A percentile compares a stretch with the other conserved stretches of the same genome.
Conservation (phyloP, 2,888 invertebrate species). For the Cataglyphis rosenhaueri region DNA sequence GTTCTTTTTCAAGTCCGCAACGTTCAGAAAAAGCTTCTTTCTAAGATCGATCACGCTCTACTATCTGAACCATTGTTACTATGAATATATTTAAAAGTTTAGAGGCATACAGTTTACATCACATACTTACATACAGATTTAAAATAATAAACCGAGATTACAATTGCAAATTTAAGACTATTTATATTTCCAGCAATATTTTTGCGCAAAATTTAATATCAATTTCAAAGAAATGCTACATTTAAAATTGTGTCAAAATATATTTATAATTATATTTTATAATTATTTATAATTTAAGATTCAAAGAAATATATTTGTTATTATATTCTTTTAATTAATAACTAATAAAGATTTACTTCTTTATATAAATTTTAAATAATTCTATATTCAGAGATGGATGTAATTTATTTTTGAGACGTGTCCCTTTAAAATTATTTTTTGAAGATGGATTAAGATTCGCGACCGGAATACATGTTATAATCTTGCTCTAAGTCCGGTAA, state of each 20-base stretch:
- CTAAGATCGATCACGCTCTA: slow-evolving; percentile 32
- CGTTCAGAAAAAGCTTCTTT: slow-evolving; percentile 36
- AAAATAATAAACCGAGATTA: not conserved
- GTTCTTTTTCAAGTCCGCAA: slow-evolving; percentile 18
- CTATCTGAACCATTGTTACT: slow-evolving; percentile 34
- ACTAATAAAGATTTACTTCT: not conserved
- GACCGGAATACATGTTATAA: slow-evolving; percentile 1
- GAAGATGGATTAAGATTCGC: not conserved
- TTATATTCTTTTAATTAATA: not conserved
- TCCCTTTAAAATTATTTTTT: not conserved
- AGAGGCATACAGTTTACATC: not conserved
- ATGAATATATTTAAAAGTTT: slow-evolving; percentile 29
- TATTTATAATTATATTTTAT: not conserved
- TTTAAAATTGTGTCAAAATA: not conserved
- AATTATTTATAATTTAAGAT: not conserved
- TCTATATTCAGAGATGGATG: not conserved
- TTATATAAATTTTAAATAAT: slow-evolving; percentile 1
- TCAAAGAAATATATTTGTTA: not conserved
- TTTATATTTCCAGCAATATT: not conserved
- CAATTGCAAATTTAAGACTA: not conserved
- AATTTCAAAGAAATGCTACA: not conserved
- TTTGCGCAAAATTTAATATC: not conserved
- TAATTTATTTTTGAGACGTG: not conserved
- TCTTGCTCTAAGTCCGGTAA: slow-evolving; percentile 10
- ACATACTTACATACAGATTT: not conserved